Evolutionary conservation across 2,797 vertebrate species (phyloP).

Genomic region (Diceros bicornis): DNA sequence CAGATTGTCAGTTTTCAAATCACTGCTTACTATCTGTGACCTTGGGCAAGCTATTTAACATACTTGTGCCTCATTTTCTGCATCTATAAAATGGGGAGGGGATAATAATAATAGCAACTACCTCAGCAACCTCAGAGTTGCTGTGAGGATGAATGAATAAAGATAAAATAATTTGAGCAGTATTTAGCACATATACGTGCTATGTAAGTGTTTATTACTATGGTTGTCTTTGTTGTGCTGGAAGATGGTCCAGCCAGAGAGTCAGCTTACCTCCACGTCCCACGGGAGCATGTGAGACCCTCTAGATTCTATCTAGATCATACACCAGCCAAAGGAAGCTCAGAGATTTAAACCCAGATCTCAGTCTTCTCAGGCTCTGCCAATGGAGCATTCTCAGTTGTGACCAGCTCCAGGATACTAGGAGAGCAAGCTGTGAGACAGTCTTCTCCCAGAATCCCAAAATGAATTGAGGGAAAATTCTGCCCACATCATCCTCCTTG

Average conservation of each 20-base stretch:
- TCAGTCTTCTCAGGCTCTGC: neutral
- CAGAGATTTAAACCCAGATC: neutral
- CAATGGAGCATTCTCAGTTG: neutral
- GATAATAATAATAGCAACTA: neutral
- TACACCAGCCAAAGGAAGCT: neutral
- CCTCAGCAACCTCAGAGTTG: neutral
- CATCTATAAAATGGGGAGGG: neutral
- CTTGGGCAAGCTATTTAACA: neutral
- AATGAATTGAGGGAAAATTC: neutral
- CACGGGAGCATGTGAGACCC: neutral
- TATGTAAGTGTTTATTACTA: neutral
- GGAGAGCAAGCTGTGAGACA: neutral
- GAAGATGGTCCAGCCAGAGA: neutral
- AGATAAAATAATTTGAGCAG: neutral
- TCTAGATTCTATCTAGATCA: neutral
- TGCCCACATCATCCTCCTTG: neutral
- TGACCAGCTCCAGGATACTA: neutral
- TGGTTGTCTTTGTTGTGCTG: neutral
- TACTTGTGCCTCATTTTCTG: neutral
- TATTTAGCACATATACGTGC: neutral
- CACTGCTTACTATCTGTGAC: neutral
- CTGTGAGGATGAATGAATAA: neutral
- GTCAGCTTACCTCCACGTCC: neutral
- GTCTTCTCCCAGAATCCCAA: neutral
- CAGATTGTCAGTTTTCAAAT: neutral